phyloP scores from a whole-genome alignment of 2,797 vertebrate genomes.

The Falco biarmicus region DNA sequence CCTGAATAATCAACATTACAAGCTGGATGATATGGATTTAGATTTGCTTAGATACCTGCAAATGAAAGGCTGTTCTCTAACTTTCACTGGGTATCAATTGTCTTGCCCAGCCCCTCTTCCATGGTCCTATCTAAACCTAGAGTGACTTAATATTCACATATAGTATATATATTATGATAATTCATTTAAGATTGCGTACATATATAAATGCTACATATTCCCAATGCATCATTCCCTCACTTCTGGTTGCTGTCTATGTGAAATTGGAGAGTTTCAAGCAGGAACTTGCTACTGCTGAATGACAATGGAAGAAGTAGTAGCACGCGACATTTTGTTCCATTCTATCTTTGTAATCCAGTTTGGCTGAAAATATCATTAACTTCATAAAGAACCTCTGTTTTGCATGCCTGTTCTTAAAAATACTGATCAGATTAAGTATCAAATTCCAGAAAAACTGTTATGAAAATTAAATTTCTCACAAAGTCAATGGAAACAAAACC shows the following conservation, averaged over 20 bases:
- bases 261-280: not conserved
- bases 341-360: not conserved
- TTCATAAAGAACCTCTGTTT: not conserved
- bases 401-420: not conserved
- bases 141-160: not conserved
- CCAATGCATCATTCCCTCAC: not conserved
- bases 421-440: not conserved
- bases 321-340: not conserved
- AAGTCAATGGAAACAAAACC: not conserved
- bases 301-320: not conserved
- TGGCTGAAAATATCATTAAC: not conserved
- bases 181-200: not conserved
- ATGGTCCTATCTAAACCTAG: not conserved
- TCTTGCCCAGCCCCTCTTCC: fast-evolving
- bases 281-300: not conserved
- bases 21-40: not conserved
- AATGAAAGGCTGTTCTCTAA: not conserved
- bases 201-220: not conserved
- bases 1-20: not conserved
- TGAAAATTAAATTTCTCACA: not conserved
- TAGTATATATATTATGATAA: not conserved
- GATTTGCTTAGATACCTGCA: not conserved
- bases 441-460: not conserved
- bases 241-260: not conserved
- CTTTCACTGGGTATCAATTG: not conserved